phyloP scores from a whole-genome alignment of 1,140 invertebrate species.

The Cephus cinctus region DNA sequence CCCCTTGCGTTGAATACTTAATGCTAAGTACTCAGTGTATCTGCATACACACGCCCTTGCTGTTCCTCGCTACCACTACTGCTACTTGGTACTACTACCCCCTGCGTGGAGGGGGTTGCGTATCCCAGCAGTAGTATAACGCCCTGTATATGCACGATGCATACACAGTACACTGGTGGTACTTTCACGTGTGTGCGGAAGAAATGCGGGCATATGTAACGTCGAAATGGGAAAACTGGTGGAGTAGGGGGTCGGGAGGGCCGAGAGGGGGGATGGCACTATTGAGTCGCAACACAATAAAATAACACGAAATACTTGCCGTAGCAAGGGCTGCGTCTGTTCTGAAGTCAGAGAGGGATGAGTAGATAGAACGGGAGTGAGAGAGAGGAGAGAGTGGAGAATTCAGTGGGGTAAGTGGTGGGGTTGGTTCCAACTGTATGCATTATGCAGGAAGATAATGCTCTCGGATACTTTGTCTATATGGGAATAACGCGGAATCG shows the following conservation, averaged over 20 bases:
- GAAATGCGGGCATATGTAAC: constrained; percentile 43
- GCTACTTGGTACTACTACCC: not conserved
- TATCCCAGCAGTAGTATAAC: constrained; percentile 18
- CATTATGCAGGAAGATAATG: constrained; percentile 59
- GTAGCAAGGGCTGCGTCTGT: no score
- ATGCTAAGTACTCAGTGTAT: constrained; percentile 53
- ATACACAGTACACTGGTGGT: constrained; percentile 8
- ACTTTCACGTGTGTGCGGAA: constrained; percentile 22
- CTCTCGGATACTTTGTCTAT: constrained; percentile 55
- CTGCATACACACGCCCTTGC: constrained; percentile 33
- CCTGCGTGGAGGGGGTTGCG: constrained; percentile 10
- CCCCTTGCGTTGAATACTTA: constrained; percentile 56
- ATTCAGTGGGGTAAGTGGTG: constrained; percentile 12
- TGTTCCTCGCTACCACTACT: constrained; percentile 6
- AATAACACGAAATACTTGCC: constrained; percentile 54
- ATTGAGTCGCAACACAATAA: constrained; percentile 56
- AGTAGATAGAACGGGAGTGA: constrained; percentile 17
- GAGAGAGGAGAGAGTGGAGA: constrained; percentile 24
- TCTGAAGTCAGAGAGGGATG: constrained; percentile 12
- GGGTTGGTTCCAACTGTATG: constrained; percentile 37
- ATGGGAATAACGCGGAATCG: constrained; percentile 54
- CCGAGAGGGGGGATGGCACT: constrained; percentile 35
- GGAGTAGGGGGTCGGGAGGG: no score
- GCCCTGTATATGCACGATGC: constrained; percentile 20
- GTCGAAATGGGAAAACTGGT: constrained; percentile 31